Conservation (phyloP, 2,113 vertebrate genomes). For the Gallinago media region DNA sequence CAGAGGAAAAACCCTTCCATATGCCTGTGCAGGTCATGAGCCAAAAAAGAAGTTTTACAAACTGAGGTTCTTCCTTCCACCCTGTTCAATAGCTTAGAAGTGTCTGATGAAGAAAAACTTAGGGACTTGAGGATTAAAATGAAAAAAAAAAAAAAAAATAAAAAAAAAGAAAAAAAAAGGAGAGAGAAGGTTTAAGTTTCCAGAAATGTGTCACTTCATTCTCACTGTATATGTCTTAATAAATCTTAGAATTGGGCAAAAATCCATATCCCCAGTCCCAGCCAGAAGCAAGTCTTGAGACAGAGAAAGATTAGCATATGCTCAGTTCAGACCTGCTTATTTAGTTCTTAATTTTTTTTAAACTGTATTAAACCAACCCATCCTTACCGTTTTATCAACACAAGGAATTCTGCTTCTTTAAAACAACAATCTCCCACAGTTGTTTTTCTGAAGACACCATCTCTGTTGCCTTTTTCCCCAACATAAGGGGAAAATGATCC, state of each 20-base stretch:
- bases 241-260: slow-evolving; percentile 5
- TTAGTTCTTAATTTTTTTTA: background rate
- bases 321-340: slow-evolving; percentile 12
- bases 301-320: background rate
- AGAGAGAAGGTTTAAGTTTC: background rate
- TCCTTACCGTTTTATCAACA: background rate
- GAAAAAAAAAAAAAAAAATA: background rate
- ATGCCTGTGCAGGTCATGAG: background rate
- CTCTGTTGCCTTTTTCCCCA: background rate
- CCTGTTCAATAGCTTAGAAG: background rate
- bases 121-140: background rate
- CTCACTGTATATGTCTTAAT: background rate
- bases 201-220: background rate
- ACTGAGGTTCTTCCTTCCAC: background rate
- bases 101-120: background rate
- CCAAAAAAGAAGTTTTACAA: slow-evolving; percentile 1
- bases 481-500: background rate
- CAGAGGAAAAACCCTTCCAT: background rate
- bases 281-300: background rate
- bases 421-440: background rate
- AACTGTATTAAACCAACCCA: background rate
- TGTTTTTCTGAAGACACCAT: background rate
- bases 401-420: background rate
- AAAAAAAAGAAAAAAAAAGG: background rate
- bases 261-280: background rate